Base-by-base conservation (phyloP, 2,113 vertebrate species). In the Leptodactylus fuscus region DNA sequence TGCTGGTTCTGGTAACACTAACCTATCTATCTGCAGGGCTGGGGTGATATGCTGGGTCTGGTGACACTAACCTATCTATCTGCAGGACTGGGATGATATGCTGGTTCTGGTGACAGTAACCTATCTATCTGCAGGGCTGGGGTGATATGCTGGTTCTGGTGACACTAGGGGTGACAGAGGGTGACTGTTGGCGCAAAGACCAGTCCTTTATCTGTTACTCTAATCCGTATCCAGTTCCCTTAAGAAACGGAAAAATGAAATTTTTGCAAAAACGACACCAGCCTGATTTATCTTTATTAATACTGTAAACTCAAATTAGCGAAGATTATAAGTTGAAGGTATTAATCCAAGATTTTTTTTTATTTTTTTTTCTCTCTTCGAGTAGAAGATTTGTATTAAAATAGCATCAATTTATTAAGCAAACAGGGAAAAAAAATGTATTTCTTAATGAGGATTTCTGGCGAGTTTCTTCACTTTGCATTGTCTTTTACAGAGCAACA, bases 401-500 rank as follows among this genome's bases (percentile, higher is more conserved):
- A 80, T 41, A 58, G 58, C 22, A 60, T 41, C 53, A 60, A 62
- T 38, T 80, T 80, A 60, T 38, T 38, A 53, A 11, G 32, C 32
- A 51, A 82, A 71, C 18, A 38, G 1, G 11, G 53, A 55, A 10
- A 51, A 38, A 71, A n/a, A 22, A 36, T 55, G 58, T 51, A 41
- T 53, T 55, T 60, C 34, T 75, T 65, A 83, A 83, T 76, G 55
- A 76, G 82, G 71, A 74, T 76, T 83, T 75, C 32, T 18, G 18
- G 15, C 34, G 49, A 76, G 46, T 29, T 58, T 82, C 81, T 70
- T 38, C 22, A 51, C 51, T 51, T 49, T 53, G 22, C 32, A 82
- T 70, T 79, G 75, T 79, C 60, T 70, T 83, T 79, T 46, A 27
- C 75, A 55, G 60, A 79, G 62, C 62, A 53, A 69, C 74, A 80